These are phyloP conservation scores for Lepidotrigona ventralis DNA, from an alignment of 1,140 invertebrate species.

Conservation along the genomic window DNA sequence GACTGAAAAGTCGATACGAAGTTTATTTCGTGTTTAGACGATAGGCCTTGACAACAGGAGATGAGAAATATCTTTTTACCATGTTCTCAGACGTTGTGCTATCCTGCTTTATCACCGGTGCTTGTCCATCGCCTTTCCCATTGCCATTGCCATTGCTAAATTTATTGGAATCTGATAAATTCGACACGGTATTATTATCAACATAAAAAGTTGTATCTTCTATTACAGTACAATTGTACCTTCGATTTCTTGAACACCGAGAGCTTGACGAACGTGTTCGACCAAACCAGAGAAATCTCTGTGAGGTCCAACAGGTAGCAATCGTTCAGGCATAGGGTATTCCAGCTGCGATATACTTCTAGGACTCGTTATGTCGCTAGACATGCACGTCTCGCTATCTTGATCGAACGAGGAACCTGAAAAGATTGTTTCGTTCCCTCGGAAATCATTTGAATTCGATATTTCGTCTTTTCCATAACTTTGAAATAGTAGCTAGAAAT, in stretches of 20 bases:
- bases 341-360: slow-evolving; percentile 74
- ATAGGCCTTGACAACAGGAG: too few species aligned
- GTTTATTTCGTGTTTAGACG: neutral
- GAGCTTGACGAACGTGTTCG: slow-evolving; percentile 71
- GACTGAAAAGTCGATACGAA: slow-evolving; percentile 47
- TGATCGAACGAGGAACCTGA: slow-evolving; percentile 67
- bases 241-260: slow-evolving; percentile 67
- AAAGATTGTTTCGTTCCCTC: neutral
- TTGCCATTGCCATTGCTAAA: slow-evolving; percentile 12
- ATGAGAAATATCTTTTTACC: slow-evolving; percentile 44
- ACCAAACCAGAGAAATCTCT: slow-evolving; percentile 69
- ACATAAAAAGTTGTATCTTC: neutral
- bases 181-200: too few species aligned
- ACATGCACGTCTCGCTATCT: slow-evolving; percentile 72
- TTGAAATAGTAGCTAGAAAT: neutral
- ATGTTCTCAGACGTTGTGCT: slow-evolving; percentile 68
- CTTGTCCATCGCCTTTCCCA: slow-evolving; percentile 15
- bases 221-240: slow-evolving; percentile 42
- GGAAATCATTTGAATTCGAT: neutral
- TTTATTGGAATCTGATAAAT: slow-evolving; percentile 55
- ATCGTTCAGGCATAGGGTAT: slow-evolving; percentile 74
- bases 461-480: neutral
- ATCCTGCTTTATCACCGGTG: slow-evolving; percentile 68
- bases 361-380: slow-evolving; percentile 73
- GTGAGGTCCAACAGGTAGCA: slow-evolving; percentile 73